Percentiles rank a stretch among this genome's conserved stretches.
Conservation (phyloP, 1,140 invertebrate species). For the Brachionus plicatilis region DNA sequence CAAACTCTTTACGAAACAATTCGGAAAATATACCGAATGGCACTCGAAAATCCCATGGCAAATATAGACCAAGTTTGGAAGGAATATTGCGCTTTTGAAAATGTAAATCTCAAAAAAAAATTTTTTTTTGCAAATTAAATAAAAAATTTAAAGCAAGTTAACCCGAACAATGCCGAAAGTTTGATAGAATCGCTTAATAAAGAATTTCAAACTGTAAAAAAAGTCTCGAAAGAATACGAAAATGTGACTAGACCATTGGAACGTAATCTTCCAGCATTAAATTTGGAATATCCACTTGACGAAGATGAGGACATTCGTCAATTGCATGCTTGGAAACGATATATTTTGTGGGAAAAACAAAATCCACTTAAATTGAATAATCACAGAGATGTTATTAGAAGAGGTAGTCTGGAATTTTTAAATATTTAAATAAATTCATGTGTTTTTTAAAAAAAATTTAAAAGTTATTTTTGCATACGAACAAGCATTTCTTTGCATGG, state of each 20-base stretch:
- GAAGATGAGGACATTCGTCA: conserved; percentile 78
- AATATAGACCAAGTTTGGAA: conserved; percentile 97
- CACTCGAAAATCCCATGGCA: conserved; percentile 89
- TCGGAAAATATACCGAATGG: conserved; percentile 87
- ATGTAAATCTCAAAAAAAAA: conserved; percentile 46
- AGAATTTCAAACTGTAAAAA: conserved; percentile 93
- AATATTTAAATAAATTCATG: too few relatives aligned
- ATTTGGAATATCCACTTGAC: conserved; percentile 55
- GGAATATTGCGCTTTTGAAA: conserved; percentile 79
- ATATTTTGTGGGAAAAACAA: conserved; percentile 90
- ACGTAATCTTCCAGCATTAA: conserved; percentile 82
- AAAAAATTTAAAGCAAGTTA: conserved; percentile 79
- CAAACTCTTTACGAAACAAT: conserved; percentile 61
- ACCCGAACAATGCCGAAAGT: conserved; percentile 89
- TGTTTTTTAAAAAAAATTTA: conserved; percentile 30
- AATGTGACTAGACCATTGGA: conserved; percentile 88
- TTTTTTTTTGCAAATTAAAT: neutral
- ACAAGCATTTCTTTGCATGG: conserved; percentile 88
- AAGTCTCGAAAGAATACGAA: conserved; percentile 92
- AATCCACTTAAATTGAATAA: conserved; percentile 94
- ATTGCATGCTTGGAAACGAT: conserved; percentile 85
- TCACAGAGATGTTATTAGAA: conserved; percentile 61
- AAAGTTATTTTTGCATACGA: conserved; percentile 96
- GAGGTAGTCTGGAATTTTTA: conserved; percentile 63
- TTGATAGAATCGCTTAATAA: conserved; percentile 81